Evolutionary conservation across 2,888 invertebrate species (phyloP).

Genomic region (Leptinotarsa tumamoca): DNA sequence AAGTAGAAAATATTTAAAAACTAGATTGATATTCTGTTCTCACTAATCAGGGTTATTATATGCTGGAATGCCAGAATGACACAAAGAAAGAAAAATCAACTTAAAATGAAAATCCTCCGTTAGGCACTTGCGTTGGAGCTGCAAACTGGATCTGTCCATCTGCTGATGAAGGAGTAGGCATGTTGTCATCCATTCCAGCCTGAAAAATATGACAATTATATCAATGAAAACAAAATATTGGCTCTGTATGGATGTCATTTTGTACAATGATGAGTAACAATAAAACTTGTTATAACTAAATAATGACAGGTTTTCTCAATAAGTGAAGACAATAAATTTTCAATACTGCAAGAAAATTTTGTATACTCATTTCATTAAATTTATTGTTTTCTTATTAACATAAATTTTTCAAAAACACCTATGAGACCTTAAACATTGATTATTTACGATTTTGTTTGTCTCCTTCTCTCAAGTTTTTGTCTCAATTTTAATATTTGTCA

Average conservation of each 20-base stretch:
- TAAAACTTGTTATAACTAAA: too few relatives aligned
- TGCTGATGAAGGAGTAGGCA: conserved; percentile 51
- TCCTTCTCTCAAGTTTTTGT: too few relatives aligned
- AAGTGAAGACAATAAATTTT: neutral
- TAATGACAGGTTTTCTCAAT: too few relatives aligned
- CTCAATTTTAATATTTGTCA: too few relatives aligned
- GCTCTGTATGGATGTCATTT: too few relatives aligned
- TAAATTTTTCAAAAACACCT: too few relatives aligned
- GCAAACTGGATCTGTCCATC: conserved; percentile 61
- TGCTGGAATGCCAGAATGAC: conserved; percentile 5
- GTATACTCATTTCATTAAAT: too few relatives aligned
- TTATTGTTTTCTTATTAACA: too few relatives aligned
- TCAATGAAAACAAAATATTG: neutral
- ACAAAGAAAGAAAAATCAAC: conserved; percentile 10
- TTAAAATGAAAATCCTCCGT: conserved; percentile 61
- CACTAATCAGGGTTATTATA: conserved; percentile 18
- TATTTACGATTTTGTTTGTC: too few relatives aligned
- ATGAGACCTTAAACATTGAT: too few relatives aligned
- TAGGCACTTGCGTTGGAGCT: conserved; percentile 56
- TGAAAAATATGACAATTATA: conserved; percentile 43
- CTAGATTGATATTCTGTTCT: conserved; percentile 9
- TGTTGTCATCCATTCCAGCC: conserved; percentile 52
- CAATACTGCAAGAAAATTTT: too few relatives aligned
- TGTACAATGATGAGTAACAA: too few relatives aligned
- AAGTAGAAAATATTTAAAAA: conserved; percentile 37